A percentile compares a stretch with the other conserved stretches of the same genome.
These are phyloP conservation scores for Gorsachius magnificus DNA, from an alignment of 2,797 vertebrate species.

Conservation along the genomic window DNA sequence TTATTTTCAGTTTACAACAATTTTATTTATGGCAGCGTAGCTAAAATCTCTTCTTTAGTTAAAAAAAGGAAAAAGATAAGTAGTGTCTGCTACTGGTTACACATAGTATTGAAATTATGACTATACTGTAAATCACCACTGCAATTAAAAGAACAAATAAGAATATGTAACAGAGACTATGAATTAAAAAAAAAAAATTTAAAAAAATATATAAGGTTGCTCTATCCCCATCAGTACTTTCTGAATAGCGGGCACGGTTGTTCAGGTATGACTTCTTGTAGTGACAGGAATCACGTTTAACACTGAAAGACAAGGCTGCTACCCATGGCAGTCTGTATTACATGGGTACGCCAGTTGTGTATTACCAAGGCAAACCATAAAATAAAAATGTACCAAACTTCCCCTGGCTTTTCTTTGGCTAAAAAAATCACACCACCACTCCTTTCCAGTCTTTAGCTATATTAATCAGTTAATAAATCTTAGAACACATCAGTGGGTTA, in stretches of 20 bases:
- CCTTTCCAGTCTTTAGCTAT: neutral
- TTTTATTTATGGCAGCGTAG: neutral
- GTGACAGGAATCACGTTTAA: neutral
- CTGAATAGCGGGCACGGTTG: neutral
- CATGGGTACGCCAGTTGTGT: neutral
- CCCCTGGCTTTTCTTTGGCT: neutral
- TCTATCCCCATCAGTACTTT: neutral
- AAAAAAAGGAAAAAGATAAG: neutral
- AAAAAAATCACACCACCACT: constrained; percentile 1
- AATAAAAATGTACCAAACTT: neutral
- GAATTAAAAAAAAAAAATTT: neutral
- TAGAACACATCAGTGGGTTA: neutral
- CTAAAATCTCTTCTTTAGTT: neutral
- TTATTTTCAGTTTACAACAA: neutral
- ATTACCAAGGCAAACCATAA: constrained; percentile 14
- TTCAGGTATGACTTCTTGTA: neutral
- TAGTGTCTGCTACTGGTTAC: neutral
- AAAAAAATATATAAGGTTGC: neutral
- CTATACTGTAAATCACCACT: neutral
- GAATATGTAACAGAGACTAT: neutral
- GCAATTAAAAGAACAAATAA: neutral
- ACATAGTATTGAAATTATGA: neutral
- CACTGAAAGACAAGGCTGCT: neutral
- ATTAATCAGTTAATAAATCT: neutral
- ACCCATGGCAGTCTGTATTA: neutral